Conservation (phyloP, 2,888 invertebrate genomes). For the Halictus quadricinctus region DNA sequence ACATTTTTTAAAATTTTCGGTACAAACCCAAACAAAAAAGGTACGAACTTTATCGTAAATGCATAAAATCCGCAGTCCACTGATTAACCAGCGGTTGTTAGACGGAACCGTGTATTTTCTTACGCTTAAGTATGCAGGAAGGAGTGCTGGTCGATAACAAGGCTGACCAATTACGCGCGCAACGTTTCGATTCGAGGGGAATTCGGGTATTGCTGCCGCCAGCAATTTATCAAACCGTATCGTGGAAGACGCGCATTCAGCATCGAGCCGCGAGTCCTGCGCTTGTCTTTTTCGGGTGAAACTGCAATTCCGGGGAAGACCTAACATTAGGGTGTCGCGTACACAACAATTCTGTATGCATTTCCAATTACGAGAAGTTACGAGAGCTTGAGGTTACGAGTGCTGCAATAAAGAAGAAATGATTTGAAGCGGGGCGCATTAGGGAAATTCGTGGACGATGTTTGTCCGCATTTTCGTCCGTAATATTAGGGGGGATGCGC, state of each 20-base stretch:
- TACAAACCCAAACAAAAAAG: no score
- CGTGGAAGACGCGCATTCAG: slow-evolving; percentile 27
- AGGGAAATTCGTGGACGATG: not conserved
- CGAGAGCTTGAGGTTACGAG: not conserved
- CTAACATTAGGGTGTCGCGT: no score
- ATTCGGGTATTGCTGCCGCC: slow-evolving; percentile 43
- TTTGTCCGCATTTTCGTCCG: not conserved
- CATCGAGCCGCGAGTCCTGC: not conserved
- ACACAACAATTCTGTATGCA: no score
- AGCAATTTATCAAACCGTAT: slow-evolving; percentile 43
- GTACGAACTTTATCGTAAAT: no score
- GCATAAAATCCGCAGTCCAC: no score
- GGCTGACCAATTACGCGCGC: slow-evolving; percentile 42
- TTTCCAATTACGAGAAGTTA: no score
- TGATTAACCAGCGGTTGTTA: not conserved
- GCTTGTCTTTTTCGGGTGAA: not conserved
- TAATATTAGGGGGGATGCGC: no score
- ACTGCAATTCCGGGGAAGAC: not conserved
- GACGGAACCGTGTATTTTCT: not conserved
- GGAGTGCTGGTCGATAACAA: not conserved
- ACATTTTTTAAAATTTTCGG: no score
- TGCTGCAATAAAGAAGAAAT: not conserved
- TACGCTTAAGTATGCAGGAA: not conserved
- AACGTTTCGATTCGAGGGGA: slow-evolving; percentile 6
- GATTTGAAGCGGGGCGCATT: not conserved